A percentile compares a stretch with the other conserved stretches of the same genome.
Evolutionary conservation across 2,797 vertebrate species (phyloP).

Genomic region (Luscinia luscinia): DNA sequence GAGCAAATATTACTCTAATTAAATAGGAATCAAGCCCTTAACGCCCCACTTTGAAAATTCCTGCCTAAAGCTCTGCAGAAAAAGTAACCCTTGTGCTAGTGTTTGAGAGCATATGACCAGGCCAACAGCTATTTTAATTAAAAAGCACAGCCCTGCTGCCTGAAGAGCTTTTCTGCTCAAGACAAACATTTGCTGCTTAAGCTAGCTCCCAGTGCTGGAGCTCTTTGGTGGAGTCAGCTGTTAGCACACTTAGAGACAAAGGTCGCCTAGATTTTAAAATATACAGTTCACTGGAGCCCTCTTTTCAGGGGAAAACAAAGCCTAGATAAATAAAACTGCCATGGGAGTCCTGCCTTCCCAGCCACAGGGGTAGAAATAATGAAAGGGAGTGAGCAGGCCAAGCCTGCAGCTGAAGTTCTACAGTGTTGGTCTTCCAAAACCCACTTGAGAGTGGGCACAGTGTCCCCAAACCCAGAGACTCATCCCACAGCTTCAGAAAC

Average conservation of each 20-base stretch:
- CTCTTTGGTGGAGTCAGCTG: constrained; percentile 45
- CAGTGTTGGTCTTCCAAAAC: not conserved
- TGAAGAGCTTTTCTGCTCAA: constrained; percentile 58
- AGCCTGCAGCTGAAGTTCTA: not conserved
- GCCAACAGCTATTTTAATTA: constrained; percentile 61
- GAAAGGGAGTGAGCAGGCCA: not conserved
- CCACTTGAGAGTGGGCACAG: not conserved
- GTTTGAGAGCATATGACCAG: constrained; percentile 45
- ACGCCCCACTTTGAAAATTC: constrained; percentile 1
- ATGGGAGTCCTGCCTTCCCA: not conserved
- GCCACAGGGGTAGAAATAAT: not conserved
- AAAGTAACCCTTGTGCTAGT: constrained; percentile 32
- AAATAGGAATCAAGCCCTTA: constrained; percentile 11
- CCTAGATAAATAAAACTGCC: constrained; percentile 42
- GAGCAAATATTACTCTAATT: constrained; percentile 49
- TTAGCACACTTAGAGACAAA: constrained; percentile 29
- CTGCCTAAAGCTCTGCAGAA: constrained; percentile 37
- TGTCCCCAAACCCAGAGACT: not conserved
- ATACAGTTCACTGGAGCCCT: constrained; percentile 18
- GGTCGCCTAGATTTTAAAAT: constrained; percentile 21
- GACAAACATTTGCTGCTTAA: constrained; percentile 64
- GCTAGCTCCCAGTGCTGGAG: not conserved
- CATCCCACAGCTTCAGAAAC: not conserved
- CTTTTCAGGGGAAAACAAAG: constrained; percentile 45
- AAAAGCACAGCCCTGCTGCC: constrained; percentile 29